Base-by-base conservation (phyloP, 1,140 invertebrate species). In the Ditylenchus dipsaci region DNA sequence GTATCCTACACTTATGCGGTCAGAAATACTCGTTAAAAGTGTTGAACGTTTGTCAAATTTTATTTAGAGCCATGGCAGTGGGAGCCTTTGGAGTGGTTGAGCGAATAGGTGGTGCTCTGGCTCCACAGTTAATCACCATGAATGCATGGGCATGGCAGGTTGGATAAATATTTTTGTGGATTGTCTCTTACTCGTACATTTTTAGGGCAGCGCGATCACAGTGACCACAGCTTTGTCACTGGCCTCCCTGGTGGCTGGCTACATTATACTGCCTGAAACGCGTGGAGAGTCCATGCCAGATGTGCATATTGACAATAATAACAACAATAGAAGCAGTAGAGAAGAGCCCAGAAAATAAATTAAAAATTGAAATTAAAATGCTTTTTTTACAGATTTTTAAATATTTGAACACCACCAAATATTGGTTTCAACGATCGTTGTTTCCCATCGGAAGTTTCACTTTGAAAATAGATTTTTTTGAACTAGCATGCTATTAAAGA, bases 1-100 rank as follows among this genome's bases (percentile, higher is more conserved):
- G 11, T 76, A 78, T 57, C 75, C 75, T 0, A 76, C 75, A 17
- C 63, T 78, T 23, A 76, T 76, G 75, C 65, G 75, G 29, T 76
- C 3, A 38, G 3, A 38, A 38, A 5, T 38, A 38, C 33, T 38
- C 11, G 11, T 38, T 38, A 38, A 38, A 38, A n/a, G n/a, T n/a
- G n/a, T n/a, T n/a, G n/a, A n/a, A n/a, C n/a, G n/a, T n/a, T n/a
- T n/a, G n/a, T n/a, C n/a, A 38, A 38, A 38, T 38, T 5, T 38
- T 38, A 11, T 38, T 11, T 11, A 38, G 33, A 53, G 49, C 49
- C 49, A 53, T 53, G 49, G 49, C 49, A 19, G 49, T 53, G 49
- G 49, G 49, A 15, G 49, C 49, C 8, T 53, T 53, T 53, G 49
- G 49, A 21, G 49, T 53, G n/a, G 49, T 53, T 3, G 74, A 75